Conservation (phyloP, 2,797 vertebrate genomes). For the Gorsachius magnificus region DNA sequence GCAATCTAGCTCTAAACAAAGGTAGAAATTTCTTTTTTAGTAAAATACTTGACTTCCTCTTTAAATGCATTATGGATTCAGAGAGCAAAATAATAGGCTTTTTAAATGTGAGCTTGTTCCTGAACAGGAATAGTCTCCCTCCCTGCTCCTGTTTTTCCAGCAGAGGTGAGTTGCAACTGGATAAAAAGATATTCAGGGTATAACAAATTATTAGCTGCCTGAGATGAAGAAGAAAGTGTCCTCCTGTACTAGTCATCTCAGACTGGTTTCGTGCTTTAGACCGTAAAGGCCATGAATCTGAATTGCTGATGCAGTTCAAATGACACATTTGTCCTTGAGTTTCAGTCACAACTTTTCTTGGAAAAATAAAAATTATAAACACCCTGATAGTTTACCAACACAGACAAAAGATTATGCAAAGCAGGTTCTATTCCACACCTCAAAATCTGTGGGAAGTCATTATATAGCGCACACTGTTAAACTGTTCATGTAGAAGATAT, state of each 20-base stretch:
- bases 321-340: neutral
- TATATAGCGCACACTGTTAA: neutral
- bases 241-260: neutral
- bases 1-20: neutral
- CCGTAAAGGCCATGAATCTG: neutral
- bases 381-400: neutral
- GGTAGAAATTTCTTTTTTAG: neutral
- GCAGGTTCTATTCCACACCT: neutral
- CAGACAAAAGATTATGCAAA: neutral
- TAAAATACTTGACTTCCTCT: neutral
- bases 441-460: neutral
- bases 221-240: neutral
- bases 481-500: neutral
- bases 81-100: neutral
- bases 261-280: neutral
- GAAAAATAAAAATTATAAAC: neutral
- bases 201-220: neutral
- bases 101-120: neutral
- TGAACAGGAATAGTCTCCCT: neutral
- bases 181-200: neutral
- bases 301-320: neutral
- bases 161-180: neutral
- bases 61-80: neutral
- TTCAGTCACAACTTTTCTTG: neutral
- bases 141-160: neutral